Conservation (phyloP, 1,140 invertebrate species). For the Aphis craccivora region DNA sequence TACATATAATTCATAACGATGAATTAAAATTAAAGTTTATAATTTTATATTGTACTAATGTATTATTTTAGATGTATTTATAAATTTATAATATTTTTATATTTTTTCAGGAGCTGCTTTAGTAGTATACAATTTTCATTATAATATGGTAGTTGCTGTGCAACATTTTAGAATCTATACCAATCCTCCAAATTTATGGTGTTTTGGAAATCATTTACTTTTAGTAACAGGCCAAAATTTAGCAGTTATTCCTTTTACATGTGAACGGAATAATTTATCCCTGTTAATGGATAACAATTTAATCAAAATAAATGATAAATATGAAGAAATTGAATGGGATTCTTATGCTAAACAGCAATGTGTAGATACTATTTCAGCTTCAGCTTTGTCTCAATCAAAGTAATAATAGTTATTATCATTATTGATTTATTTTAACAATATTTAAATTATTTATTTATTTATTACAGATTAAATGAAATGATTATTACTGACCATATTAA, state of each 20-base stretch:
- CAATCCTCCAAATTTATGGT: slow-evolving; percentile 43
- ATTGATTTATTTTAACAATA: neutral
- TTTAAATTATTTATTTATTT: neutral
- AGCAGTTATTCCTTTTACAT: slow-evolving; percentile 51
- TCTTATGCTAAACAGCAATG: slow-evolving; percentile 41
- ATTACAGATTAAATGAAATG: slow-evolving; percentile 49
- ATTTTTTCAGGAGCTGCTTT: slow-evolving; percentile 50
- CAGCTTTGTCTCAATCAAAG: slow-evolving; percentile 48
- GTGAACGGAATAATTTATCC: slow-evolving; percentile 51
- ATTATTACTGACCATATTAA: slow-evolving; percentile 37
- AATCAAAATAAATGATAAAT: slow-evolving; percentile 47
- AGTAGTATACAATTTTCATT: slow-evolving; percentile 51
- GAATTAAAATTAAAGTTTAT: neutral
- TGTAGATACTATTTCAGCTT: slow-evolving; percentile 43
- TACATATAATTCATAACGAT: neutral
- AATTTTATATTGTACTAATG: neutral
- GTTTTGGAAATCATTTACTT: slow-evolving; percentile 52
- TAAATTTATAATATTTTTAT: neutral
- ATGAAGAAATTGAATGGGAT: slow-evolving; percentile 51
- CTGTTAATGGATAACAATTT: slow-evolving; percentile 55
- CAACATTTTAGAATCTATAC: slow-evolving; percentile 54
- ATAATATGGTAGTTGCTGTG: slow-evolving; percentile 49
- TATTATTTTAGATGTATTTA: neutral
- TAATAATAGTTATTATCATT: slow-evolving; percentile 2
- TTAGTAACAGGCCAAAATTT: slow-evolving; percentile 53